Base-by-base conservation (phyloP, 2,888 invertebrate species). In the Heliconius aoede region DNA sequence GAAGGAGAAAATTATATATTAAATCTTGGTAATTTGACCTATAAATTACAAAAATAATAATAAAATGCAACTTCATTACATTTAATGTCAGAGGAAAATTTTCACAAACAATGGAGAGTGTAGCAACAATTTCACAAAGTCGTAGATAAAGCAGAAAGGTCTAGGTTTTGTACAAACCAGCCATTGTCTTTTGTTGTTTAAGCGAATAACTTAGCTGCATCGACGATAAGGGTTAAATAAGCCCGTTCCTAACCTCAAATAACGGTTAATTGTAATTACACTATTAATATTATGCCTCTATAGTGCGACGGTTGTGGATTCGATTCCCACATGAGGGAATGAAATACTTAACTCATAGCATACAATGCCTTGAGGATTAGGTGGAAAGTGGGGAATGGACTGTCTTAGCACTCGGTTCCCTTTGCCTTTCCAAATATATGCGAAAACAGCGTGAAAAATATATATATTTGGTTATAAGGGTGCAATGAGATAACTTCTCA, bases 141-240 rank as follows among this genome's bases (percentile, higher is more conserved):
- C 79, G 81, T 80, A 82, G 80, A 82, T 79, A 77, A 82, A 80
- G 68, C 81, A 84, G 82, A 83, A 84, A 83, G 82, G 80, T 81
- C 79, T 76, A 77, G 80, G 83, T 83, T 83, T 83, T 83, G 84
- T 82, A 83, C 83, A 81, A 78, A 81, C 79, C 79, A 80, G 81
- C 81, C 79, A 83, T 85, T 85, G 84, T 76, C 79, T 78, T 82
- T 84, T 84, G 84, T 77, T 79, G 81, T 80, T 81, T 80, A 82
- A 84, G 79, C 82, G 83, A 84, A 82, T 84, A 83, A 84, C 82
- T 82, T 83, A 83, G 81, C 81, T 81, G 81, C 81, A 80, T 78
- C 77, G 80, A 69, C 69, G 80, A 81, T 81, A 80, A 78, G 73
- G 30, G 62, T 71, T 78, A 65, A 76, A 77, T 58, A 60, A 60